Evolutionary conservation across 2,888 invertebrate genomes (phyloP).

Genomic region (Ennomos quercinarius): DNA sequence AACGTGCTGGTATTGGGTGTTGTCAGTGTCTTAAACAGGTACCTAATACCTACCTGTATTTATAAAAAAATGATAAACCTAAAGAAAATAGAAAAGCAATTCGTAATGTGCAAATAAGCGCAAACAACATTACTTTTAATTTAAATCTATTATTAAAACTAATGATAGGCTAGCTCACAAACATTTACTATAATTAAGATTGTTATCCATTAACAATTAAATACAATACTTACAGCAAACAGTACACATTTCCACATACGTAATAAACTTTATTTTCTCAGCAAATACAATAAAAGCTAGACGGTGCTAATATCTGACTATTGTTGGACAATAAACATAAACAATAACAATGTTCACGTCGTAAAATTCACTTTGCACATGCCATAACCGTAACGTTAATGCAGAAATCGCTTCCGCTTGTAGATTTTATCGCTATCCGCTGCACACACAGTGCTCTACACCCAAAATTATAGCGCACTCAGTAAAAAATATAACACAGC

Average conservation of each 20-base stretch:
- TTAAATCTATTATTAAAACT: background rate
- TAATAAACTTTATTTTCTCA: slow-evolving; percentile 16
- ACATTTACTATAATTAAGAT: background rate
- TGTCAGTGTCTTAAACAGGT: too few species aligned
- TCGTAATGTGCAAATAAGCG: too few species aligned
- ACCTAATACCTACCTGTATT: too few species aligned
- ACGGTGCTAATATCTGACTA: slow-evolving; percentile 14
- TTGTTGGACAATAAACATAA: slow-evolving; percentile 18
- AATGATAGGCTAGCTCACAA: too few species aligned
- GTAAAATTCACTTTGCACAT: slow-evolving; percentile 24
- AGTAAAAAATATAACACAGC: slow-evolving; percentile 39
- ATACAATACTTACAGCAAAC: slow-evolving; percentile 2
- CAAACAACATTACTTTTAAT: too few species aligned
- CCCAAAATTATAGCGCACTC: slow-evolving; percentile 41
- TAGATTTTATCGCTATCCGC: slow-evolving; percentile 39
- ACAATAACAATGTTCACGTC: slow-evolving; percentile 18
- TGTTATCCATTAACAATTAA: slow-evolving; percentile 3
- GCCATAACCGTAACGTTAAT: slow-evolving; percentile 20
- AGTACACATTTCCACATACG: slow-evolving; percentile 5
- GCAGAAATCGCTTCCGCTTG: slow-evolving; percentile 50
- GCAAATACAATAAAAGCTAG: slow-evolving; percentile 18
- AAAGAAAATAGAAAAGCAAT: too few species aligned
- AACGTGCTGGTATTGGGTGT: too few species aligned
- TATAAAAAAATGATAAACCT: too few species aligned
- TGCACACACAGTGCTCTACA: slow-evolving; percentile 44